These are phyloP conservation scores for Caracal caracal DNA, from an alignment of 2,113 vertebrate genomes.

Conservation along the genomic window DNA sequence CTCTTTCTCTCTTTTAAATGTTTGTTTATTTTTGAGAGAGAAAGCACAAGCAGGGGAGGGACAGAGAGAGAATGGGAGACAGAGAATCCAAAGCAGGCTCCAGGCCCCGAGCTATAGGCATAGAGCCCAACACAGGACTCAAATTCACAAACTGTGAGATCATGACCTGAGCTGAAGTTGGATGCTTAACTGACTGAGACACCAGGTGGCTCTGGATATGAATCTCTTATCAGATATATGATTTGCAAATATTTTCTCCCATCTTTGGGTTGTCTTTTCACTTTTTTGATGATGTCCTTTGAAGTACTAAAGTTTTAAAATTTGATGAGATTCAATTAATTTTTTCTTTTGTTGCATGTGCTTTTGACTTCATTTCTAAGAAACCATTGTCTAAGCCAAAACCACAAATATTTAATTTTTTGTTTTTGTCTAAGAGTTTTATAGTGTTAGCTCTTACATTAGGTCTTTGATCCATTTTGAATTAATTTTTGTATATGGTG, in stretches of 20 bases:
- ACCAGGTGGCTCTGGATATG: not conserved
- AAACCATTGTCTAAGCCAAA: not conserved
- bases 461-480: not conserved
- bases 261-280: not conserved
- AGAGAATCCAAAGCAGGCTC: too few species aligned
- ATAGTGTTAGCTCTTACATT: not conserved
- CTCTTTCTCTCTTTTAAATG: too few species aligned
- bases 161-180: too few species aligned
- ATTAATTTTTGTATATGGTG: not conserved
- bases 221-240: not conserved
- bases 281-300: not conserved
- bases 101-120: too few species aligned
- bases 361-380: slow-evolving; percentile 6
- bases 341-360: not conserved
- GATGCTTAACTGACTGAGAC: too few species aligned
- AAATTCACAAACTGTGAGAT: too few species aligned
- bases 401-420: not conserved
- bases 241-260: not conserved
- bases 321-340: not conserved
- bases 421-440: not conserved
- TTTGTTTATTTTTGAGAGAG: too few species aligned
- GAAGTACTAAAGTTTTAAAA: slow-evolving; percentile 2
- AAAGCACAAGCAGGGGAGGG: too few species aligned
- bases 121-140: too few species aligned
- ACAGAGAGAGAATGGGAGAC: too few species aligned